Evolutionary conservation across 2,888 invertebrate species (phyloP).

Genomic region (Cheilosia impressa): DNA sequence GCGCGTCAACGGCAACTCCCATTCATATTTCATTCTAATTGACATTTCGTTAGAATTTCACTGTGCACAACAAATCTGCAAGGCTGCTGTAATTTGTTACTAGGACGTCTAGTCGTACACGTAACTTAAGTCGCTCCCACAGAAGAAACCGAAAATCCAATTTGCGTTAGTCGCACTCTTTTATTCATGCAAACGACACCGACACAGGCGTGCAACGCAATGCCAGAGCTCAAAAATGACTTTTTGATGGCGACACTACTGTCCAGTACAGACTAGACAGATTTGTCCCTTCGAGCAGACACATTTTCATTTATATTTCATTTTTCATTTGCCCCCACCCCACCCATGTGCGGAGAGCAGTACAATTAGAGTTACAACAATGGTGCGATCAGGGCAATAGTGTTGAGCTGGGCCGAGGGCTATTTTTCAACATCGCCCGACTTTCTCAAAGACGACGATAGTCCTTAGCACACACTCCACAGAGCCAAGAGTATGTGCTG

Average conservation of each 20-base stretch:
- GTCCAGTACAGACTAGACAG: constrained; percentile 69
- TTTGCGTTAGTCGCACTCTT: constrained; percentile 70
- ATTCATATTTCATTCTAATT: constrained; percentile 73
- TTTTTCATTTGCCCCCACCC: constrained; percentile 61
- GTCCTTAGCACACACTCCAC: constrained; percentile 16
- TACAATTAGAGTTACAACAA: constrained; percentile 61
- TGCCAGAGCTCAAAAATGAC: constrained; percentile 62
- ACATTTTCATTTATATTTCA: constrained; percentile 75
- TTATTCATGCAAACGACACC: constrained; percentile 68
- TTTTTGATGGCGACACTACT: constrained; percentile 65
- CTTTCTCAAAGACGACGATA: constrained; percentile 28
- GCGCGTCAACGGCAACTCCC: constrained; percentile 27
- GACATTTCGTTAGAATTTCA: constrained; percentile 69
- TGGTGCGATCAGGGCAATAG: constrained; percentile 2
- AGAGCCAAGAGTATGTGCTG: background rate
- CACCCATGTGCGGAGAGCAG: background rate
- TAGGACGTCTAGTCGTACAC: background rate
- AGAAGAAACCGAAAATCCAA: constrained; percentile 73
- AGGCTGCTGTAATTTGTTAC: constrained; percentile 68
- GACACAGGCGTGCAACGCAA: constrained; percentile 34
- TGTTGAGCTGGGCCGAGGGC: constrained; percentile 37
- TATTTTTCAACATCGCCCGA: constrained; percentile 59
- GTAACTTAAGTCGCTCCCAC: constrained; percentile 66
- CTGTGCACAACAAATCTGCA: constrained; percentile 41
- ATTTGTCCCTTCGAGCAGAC: constrained; percentile 65